These are phyloP conservation scores for Troides oblongomaculatus DNA, from an alignment of 2,888 invertebrate genomes.

Conservation along the genomic window DNA sequence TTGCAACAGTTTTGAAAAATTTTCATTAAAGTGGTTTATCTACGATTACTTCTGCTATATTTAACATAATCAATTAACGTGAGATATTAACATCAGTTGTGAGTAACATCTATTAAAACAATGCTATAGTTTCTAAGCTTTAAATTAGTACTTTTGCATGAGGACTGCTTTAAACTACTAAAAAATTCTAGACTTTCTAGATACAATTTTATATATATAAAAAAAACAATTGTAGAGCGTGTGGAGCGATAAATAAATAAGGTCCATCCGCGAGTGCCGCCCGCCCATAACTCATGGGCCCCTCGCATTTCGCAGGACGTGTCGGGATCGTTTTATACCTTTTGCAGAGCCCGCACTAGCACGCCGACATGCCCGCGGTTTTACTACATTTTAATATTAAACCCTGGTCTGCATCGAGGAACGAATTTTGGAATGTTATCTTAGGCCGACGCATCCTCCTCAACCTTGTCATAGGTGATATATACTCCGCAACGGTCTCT, in stretches of 20 bases:
- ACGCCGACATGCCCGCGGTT: slow-evolving; percentile 30
- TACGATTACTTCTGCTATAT: too few relatives aligned
- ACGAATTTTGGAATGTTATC: slow-evolving; percentile 9
- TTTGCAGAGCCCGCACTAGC: slow-evolving; percentile 35
- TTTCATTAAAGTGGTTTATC: too few relatives aligned
- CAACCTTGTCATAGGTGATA: slow-evolving; percentile 1
- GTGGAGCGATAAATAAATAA: slow-evolving; percentile 37
- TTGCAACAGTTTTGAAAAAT: too few relatives aligned
- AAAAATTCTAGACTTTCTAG: too few relatives aligned
- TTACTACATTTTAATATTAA: slow-evolving; percentile 29
- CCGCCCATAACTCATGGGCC: slow-evolving; percentile 45
- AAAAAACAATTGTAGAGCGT: slow-evolving; percentile 1
- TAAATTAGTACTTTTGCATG: too few relatives aligned
- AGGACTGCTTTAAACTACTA: too few relatives aligned
- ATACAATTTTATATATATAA: not conserved
- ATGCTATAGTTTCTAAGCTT: too few relatives aligned
- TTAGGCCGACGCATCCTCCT: slow-evolving; percentile 3
- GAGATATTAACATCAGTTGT: too few relatives aligned
- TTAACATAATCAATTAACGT: too few relatives aligned
- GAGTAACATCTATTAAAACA: too few relatives aligned
- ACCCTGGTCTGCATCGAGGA: slow-evolving; percentile 2
- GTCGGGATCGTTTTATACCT: slow-evolving; percentile 48
- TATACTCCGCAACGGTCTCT: not conserved
- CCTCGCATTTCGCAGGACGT: slow-evolving; percentile 46
- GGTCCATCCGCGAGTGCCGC: slow-evolving; percentile 43